A percentile compares a stretch with the other conserved stretches of the same genome.
phyloP scores from a whole-genome alignment of 2,888 invertebrate genomes.

The Bellardia bayeri region DNA sequence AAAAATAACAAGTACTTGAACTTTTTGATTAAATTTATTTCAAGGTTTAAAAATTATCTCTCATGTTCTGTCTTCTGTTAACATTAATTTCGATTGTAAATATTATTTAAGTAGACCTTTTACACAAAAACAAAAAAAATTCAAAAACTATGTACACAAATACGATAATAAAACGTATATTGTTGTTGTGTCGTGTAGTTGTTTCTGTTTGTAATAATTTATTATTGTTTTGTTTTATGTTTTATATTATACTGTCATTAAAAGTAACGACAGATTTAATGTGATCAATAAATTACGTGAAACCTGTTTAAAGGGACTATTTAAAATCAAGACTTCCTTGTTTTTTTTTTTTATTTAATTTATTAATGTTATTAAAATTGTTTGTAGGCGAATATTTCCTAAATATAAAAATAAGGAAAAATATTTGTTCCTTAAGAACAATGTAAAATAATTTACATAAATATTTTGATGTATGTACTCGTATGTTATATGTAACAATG shows the following conservation, averaged over 20 bases:
- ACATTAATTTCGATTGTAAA: slow-evolving; percentile 68
- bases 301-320: slow-evolving; percentile 60
- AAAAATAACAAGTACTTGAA: slow-evolving; percentile 69
- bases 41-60: slow-evolving; percentile 70
- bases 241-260: slow-evolving; percentile 51
- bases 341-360: slow-evolving; percentile 13
- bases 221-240: slow-evolving; percentile 13
- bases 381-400: slow-evolving; percentile 49
- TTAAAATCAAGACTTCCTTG: slow-evolving; percentile 38
- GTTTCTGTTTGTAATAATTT: slow-evolving; percentile 29
- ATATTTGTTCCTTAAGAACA: slow-evolving; percentile 15
- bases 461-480: slow-evolving; percentile 15
- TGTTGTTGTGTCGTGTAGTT: slow-evolving; percentile 32
- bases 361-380: not conserved
- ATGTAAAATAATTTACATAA: slow-evolving; percentile 45
- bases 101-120: slow-evolving; percentile 46
- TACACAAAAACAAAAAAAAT: slow-evolving; percentile 11
- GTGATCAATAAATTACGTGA: slow-evolving; percentile 59
- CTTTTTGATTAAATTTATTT: slow-evolving; percentile 74
- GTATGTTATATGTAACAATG: not conserved
- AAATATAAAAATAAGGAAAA: too few species aligned
- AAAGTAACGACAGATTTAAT: slow-evolving; percentile 47
- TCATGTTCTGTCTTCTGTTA: slow-evolving; percentile 60
- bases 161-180: not conserved
- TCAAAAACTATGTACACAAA: too few species aligned